A percentile compares a stretch with the other conserved stretches of the same genome.
phyloP scores from a whole-genome alignment of 2,888 invertebrate species.

The Thysanoteuthis rhombus region DNA sequence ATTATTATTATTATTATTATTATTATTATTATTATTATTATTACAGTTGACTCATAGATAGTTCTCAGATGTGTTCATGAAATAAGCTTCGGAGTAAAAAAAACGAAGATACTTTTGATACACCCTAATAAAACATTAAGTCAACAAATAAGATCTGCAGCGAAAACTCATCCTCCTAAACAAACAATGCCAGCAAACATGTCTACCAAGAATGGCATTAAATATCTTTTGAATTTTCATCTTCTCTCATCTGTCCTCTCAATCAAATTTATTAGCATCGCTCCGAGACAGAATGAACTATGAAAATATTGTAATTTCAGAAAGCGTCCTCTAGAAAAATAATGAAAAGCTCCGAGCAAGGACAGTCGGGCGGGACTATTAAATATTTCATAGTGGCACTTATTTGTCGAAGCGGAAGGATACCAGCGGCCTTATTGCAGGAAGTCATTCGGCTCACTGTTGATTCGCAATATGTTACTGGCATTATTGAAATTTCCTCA shows the following conservation, averaged over 20 bases:
- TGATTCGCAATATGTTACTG: not conserved
- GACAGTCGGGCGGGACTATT: not conserved
- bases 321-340: not conserved
- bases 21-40: no score
- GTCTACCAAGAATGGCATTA: not conserved
- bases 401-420: not conserved
- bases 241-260: not conserved
- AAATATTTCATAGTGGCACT: not conserved
- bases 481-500: not conserved
- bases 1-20: no score
- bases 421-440: not conserved
- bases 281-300: not conserved
- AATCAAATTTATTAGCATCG: not conserved
- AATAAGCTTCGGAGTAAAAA: no score
- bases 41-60: no score
- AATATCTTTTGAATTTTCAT: not conserved
- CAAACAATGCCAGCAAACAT: not conserved
- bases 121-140: not conserved
- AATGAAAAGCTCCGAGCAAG: not conserved
- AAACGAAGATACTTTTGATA: no score
- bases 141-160: not conserved
- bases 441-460: not conserved
- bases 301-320: conserved; percentile 12
- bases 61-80: no score
- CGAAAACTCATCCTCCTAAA: not conserved